Evolutionary conservation across 2,888 invertebrate species (phyloP), one percentile per base, ranked within the genome.

Genomic region (Sussaba pulchella): DNA sequence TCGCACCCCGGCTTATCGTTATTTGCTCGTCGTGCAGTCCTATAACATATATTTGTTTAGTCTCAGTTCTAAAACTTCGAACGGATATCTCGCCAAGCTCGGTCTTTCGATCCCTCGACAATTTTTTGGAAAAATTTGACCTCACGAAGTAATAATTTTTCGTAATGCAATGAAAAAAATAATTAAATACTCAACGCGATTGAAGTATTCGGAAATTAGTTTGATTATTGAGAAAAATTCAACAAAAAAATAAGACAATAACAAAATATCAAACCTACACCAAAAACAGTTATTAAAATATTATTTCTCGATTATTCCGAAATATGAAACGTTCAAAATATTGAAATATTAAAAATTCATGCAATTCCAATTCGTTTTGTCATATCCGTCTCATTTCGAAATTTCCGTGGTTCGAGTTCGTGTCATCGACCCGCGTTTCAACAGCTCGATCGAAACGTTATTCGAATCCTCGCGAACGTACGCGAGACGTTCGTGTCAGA

Each of bases 41-140:
- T 19, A 57, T 47, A 50, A 41, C 76, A 73, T 57, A 73, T 81
- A 81, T 81, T 73, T 77, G 76, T 77, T 77, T 77, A 76, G 72
- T 80, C 80, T 72, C 80, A 41, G 45, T 59, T 72, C 67, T 63
- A 39, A 63, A 63, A 31, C 63, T 54, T 43, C 57, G 54, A 64
- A 39, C 21, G 31, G 6, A 24, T 61, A 14, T 26, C 26, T 26
- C 12, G 54, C 31, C 31, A 31, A n/a, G 31, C 31, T 31, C 2
- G 2, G 6, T 6, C 4, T 31, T 31, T 31, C n/a, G n/a, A n/a
- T n/a, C n/a, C n/a, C n/a, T n/a, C n/a, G n/a, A n/a, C n/a, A n/a
- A n/a, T n/a, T n/a, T n/a, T n/a, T n/a, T n/a, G n/a, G n/a, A n/a
- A n/a, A n/a, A n/a, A n/a, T n/a, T n/a, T n/a, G n/a, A n/a, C n/a